phyloP scores from a whole-genome alignment of 1,140 invertebrate genomes.

The Drosophila micromelanica region DNA sequence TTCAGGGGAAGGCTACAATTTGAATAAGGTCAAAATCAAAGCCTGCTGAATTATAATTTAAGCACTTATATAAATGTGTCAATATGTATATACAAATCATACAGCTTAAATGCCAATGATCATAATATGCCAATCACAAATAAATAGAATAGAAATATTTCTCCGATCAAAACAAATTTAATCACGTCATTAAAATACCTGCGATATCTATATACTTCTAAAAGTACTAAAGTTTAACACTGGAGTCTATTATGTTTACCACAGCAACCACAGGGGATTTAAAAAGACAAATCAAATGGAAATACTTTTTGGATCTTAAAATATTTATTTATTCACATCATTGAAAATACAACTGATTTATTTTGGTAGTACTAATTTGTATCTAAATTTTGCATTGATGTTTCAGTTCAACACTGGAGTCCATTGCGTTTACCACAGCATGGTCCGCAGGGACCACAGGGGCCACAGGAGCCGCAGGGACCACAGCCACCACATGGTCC shows the following conservation, averaged over 20 bases:
- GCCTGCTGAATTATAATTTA: not conserved
- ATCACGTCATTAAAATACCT: no score
- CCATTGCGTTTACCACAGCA: slow-evolving; percentile 4
- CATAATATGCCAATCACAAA: no score
- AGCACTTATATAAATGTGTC: no score
- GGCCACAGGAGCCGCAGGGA: not conserved
- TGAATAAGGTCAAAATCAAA: not conserved
- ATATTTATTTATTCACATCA: no score
- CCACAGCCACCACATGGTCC: slow-evolving; percentile 6
- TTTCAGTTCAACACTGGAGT: slow-evolving; percentile 6
- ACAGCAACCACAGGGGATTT: slow-evolving; percentile 7
- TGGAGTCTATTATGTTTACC: not conserved
- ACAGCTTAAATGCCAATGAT: no score
- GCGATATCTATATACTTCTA: no score
- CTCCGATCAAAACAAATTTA: no score
- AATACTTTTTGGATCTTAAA: no score
- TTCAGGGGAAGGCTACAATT: not conserved
- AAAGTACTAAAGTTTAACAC: slow-evolving; percentile 16
- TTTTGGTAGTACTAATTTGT: not conserved
- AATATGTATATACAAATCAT: not conserved
- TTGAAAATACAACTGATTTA: no score
- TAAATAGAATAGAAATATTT: no score
- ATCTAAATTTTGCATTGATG: slow-evolving; percentile 6
- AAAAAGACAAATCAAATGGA: not conserved
- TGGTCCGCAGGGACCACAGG: slow-evolving; percentile 16